Conservation (phyloP, 2,113 vertebrate species). For the Ifrita kowaldi region DNA sequence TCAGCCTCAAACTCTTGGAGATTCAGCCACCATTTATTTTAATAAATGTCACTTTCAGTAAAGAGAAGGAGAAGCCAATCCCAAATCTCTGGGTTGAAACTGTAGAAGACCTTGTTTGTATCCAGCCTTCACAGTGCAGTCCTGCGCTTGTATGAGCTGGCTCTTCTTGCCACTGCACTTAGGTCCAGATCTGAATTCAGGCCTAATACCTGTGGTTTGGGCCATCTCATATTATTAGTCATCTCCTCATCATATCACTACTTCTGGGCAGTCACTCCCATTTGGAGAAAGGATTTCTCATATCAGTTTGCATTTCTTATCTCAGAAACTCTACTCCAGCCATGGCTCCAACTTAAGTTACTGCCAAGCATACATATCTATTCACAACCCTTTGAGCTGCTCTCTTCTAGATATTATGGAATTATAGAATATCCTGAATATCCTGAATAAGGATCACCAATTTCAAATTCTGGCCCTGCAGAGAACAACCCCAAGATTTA, state of each 20-base stretch:
- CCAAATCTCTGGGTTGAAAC: background rate
- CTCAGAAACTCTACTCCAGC: background rate
- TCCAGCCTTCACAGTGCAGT: background rate
- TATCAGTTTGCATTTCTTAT: background rate
- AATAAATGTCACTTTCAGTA: background rate
- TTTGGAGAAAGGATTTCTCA: background rate
- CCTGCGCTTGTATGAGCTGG: background rate
- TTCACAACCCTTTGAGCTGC: fast-evolving
- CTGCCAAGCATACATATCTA: background rate
- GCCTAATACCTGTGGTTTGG: slow-evolving; percentile 8
- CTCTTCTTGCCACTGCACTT: background rate
- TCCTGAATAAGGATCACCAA: background rate
- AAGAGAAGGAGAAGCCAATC: background rate
- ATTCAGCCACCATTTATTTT: background rate
- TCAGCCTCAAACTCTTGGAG: background rate
- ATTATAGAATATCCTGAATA: background rate
- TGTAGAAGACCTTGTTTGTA: background rate
- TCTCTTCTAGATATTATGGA: background rate
- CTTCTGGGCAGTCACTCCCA: background rate
- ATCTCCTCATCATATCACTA: background rate
- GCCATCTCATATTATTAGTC: background rate
- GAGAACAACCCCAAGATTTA: background rate
- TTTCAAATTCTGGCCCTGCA: background rate
- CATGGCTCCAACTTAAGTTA: background rate
- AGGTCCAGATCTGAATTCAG: background rate